These are phyloP conservation scores for Nycticryphes semicollaris DNA, from an alignment of 2,113 vertebrate genomes.

Conservation along the genomic window DNA sequence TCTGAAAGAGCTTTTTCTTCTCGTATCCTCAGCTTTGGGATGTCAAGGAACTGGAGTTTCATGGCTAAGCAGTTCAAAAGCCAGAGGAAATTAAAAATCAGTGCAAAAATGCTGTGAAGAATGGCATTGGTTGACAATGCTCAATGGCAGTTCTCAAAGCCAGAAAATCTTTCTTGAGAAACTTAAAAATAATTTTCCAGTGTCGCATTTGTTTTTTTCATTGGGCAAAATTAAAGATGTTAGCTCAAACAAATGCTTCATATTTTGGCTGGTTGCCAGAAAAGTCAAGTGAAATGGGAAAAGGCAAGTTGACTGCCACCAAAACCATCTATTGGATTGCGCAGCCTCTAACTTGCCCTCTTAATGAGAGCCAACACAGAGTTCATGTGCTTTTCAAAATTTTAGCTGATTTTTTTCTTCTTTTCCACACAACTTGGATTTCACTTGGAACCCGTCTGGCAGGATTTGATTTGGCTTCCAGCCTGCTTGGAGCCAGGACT, in stretches of 20 bases:
- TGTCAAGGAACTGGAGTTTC: background rate
- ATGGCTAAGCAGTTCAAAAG: background rate
- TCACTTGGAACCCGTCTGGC: conserved; percentile 16
- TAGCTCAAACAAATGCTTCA: background rate
- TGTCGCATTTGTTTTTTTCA: background rate
- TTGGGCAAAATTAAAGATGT: background rate
- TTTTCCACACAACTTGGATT: conserved; percentile 23
- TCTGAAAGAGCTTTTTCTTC: background rate
- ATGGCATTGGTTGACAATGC: background rate
- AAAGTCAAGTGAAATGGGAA: background rate
- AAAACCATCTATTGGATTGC: background rate
- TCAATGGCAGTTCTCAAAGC: background rate
- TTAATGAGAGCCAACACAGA: background rate
- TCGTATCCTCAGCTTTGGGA: background rate
- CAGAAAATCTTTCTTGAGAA: background rate
- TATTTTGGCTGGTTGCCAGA: background rate
- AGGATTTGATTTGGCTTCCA: background rate
- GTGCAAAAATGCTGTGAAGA: background rate
- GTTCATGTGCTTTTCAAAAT: background rate
- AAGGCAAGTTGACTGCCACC: background rate
- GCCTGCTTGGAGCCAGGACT: background rate
- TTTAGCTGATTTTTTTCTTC: background rate
- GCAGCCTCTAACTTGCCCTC: background rate
- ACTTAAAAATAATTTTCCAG: background rate
- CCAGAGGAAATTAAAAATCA: background rate